Evolutionary conservation across 1,140 invertebrate genomes (phyloP).

Genomic region (Caenorhabditis elegans): DNA sequence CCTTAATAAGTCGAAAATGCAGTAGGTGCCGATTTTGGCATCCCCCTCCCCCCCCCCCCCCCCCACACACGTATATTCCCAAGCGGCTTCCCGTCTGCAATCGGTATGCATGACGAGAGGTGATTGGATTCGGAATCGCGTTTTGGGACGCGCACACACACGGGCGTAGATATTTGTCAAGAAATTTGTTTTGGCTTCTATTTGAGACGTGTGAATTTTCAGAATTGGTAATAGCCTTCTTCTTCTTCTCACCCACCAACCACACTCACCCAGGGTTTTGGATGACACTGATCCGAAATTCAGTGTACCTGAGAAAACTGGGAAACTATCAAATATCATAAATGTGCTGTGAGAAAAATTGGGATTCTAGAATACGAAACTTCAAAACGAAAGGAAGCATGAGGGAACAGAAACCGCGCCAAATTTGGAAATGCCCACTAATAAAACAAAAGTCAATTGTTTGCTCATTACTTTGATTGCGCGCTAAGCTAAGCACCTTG

Average conservation of each 20-base stretch:
- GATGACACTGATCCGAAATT: constrained; percentile 31
- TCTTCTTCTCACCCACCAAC: background rate
- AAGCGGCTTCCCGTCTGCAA: constrained; percentile 18
- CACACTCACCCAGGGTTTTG: background rate
- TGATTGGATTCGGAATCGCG: constrained; percentile 30
- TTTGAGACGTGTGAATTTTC: constrained; percentile 30
- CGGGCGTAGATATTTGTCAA: constrained; percentile 12
- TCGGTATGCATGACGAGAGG: constrained; percentile 32
- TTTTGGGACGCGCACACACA: background rate
- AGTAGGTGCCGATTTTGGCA: background rate
- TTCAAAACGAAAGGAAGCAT: background rate
- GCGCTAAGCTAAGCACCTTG: background rate
- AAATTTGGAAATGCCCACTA: background rate
- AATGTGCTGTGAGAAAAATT: background rate
- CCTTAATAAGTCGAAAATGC: too few relatives aligned
- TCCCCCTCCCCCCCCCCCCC: too few relatives aligned
- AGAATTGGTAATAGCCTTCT: constrained; percentile 25
- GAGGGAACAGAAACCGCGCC: background rate
- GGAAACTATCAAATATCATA: background rate
- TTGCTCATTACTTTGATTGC: constrained; percentile 33
- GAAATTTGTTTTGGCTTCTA: constrained; percentile 29
- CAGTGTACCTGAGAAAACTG: constrained; percentile 1
- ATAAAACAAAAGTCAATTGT: background rate
- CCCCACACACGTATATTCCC: too few relatives aligned
- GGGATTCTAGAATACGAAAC: background rate